Conservation (phyloP, 2,888 invertebrate genomes). For the Octonoba sinensis region DNA sequence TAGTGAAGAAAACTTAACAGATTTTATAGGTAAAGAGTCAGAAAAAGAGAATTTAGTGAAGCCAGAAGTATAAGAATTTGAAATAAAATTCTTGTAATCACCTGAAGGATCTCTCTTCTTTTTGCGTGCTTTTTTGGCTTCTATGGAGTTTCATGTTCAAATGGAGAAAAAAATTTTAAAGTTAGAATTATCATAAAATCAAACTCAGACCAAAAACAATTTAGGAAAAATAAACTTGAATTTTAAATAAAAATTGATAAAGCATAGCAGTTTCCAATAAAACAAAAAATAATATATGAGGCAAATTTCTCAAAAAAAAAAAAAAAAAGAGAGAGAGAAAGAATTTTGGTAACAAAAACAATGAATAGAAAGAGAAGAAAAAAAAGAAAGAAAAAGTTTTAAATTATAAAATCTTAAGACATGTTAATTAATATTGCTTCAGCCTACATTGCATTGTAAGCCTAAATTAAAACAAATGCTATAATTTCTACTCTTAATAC, state of each 20-base stretch:
- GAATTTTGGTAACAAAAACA: no score
- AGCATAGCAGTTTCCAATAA: neutral
- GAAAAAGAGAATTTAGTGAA: constrained; percentile 12
- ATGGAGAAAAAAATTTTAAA: constrained; percentile 36
- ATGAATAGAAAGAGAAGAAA: no score
- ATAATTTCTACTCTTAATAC: no score
- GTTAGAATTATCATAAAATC: constrained; percentile 31
- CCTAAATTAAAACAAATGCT: no score
- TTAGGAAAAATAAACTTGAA: neutral
- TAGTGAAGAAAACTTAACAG: no score
- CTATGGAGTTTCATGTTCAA: constrained; percentile 73
- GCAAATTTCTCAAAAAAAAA: constrained; percentile 2
- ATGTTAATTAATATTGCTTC: neutral
- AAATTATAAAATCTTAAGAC: neutral
- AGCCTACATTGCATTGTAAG: constrained; percentile 1
- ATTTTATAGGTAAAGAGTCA: neutral
- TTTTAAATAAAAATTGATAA: neutral
- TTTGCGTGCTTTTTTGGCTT: constrained; percentile 95
- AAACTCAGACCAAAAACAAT: neutral
- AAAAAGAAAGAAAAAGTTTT: neutral
- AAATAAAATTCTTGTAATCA: constrained; percentile 65
- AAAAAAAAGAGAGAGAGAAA: no score
- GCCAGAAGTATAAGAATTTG: neutral
- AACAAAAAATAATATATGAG: constrained; percentile 1
- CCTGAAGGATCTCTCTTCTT: constrained; percentile 78